Percentiles rank a stretch among this genome's conserved stretches.
phyloP scores from a whole-genome alignment of 2,113 vertebrate species.

The Prionailurus bengalensis region DNA sequence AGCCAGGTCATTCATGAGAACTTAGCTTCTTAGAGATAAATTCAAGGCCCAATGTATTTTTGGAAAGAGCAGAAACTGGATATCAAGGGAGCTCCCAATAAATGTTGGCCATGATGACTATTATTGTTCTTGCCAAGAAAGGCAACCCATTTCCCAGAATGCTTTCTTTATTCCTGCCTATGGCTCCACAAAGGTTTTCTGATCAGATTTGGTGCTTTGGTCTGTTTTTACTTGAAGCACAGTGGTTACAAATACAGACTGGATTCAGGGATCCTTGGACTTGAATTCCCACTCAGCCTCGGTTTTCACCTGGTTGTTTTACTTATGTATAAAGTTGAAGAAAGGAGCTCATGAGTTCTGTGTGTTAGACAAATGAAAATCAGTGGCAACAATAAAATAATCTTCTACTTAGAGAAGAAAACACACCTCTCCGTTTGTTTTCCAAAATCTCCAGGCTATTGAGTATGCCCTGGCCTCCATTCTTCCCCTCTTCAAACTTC shows the following conservation, averaged over 20 bases:
- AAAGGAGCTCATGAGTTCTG: not conserved
- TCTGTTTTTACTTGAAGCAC: not conserved
- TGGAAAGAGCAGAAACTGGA: not conserved
- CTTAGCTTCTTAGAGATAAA: not conserved
- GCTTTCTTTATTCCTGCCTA: not conserved
- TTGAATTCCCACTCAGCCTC: conserved; percentile 5
- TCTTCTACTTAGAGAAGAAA: not conserved
- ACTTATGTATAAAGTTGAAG: not conserved
- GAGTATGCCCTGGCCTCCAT: not conserved
- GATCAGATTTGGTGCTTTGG: not conserved
- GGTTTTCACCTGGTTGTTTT: conserved; percentile 8
- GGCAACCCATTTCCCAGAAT: not conserved
- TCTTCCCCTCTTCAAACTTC: not conserved
- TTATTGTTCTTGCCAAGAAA: not conserved
- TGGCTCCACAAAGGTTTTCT: not conserved
- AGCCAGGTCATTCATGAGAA: not conserved
- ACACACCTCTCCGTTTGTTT: not conserved
- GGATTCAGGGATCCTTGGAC: not conserved
- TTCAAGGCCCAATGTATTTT: not conserved
- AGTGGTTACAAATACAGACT: conserved; percentile 1
- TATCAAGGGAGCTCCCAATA: not conserved
- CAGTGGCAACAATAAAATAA: conserved; percentile 29
- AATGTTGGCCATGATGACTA: not conserved
- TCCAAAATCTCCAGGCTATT: not conserved
- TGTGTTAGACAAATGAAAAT: conserved; percentile 48